These are phyloP conservation scores for Paragorgia papillata DNA, from an alignment of 92 coral and sea anemone genomes.

Conservation along the genomic window DNA sequence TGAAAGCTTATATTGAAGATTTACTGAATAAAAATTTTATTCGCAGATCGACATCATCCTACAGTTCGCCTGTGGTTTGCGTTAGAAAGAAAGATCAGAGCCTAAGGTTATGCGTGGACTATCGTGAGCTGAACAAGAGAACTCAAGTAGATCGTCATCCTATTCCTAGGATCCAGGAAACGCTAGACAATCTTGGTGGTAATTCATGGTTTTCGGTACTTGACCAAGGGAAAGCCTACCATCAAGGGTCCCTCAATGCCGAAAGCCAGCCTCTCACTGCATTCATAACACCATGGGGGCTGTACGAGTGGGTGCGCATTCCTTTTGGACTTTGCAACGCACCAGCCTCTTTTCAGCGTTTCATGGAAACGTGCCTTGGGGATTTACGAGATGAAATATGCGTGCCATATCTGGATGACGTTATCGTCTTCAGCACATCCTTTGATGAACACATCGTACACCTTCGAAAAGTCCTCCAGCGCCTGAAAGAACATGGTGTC, in stretches of 20 bases:
- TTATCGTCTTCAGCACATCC: conserved; percentile 58
- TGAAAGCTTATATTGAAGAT: too few species aligned
- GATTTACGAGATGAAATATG: conserved; percentile 49
- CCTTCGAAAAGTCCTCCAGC: too few species aligned
- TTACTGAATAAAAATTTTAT: too few species aligned
- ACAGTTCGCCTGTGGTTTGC: conserved; percentile 69
- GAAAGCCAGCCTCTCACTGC: too few species aligned
- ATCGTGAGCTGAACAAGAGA: conserved; percentile 58
- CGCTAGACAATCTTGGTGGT: conserved; percentile 66
- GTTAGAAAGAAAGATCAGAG: conserved; percentile 67
- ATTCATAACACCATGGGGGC: too few species aligned
- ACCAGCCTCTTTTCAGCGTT: too few species aligned
- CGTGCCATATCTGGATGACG: conserved; percentile 58
- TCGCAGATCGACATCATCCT: too few species aligned
- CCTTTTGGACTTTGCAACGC: too few species aligned
- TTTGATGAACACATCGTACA: too few species aligned
- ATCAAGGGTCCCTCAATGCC: too few species aligned
- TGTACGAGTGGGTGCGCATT: conserved; percentile 65
- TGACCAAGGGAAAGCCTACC: conserved; percentile 73
- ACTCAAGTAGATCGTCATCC: conserved; percentile 67
- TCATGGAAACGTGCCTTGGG: conserved; percentile 60
- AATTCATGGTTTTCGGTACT: conserved; percentile 68
- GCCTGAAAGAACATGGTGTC: conserved; percentile 59
- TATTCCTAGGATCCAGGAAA: conserved; percentile 63
- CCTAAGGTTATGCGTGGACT: conserved; percentile 67